Conservation (phyloP, 2,888 invertebrate genomes). For the Caenorhabditis sp. region DNA sequence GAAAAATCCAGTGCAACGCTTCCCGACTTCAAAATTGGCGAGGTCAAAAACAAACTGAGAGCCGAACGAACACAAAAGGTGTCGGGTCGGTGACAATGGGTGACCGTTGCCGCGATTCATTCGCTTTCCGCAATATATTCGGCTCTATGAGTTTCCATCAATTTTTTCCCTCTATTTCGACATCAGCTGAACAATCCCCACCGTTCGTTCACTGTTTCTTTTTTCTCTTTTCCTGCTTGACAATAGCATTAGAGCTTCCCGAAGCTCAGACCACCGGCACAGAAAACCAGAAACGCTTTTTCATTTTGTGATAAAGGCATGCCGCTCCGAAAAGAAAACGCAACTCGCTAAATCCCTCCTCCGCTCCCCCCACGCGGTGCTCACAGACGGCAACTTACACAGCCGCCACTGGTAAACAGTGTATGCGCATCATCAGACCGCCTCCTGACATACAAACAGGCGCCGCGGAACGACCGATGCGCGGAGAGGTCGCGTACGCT, state of each 20-base stretch:
- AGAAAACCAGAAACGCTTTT: constrained; percentile 45
- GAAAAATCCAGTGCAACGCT: constrained; percentile 9
- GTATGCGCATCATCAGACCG: constrained; percentile 48
- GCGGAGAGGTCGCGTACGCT: constrained; percentile 35
- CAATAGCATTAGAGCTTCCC: constrained; percentile 40
- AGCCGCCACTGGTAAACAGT: constrained; percentile 57
- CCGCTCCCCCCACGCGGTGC: constrained; percentile 4
- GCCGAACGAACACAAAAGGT: constrained; percentile 34
- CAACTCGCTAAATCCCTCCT: constrained; percentile 16
- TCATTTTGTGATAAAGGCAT: too few species aligned
- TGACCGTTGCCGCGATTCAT: neutral
- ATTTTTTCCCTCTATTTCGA: neutral
- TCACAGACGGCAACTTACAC: constrained; percentile 40
- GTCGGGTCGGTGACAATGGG: constrained; percentile 30
- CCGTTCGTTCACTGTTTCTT: constrained; percentile 24
- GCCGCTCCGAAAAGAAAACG: neutral
- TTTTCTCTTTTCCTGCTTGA: constrained; percentile 16
- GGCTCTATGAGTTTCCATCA: neutral
- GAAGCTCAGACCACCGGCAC: constrained; percentile 21
- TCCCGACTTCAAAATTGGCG: constrained; percentile 10
- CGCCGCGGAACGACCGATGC: constrained; percentile 23
- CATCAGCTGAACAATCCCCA: neutral
- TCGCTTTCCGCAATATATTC: constrained; percentile 5
- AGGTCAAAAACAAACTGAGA: constrained; percentile 52
- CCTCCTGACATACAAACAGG: constrained; percentile 47